phyloP scores from a whole-genome alignment of 2,888 invertebrate genomes.

The Acheta domesticus region DNA sequence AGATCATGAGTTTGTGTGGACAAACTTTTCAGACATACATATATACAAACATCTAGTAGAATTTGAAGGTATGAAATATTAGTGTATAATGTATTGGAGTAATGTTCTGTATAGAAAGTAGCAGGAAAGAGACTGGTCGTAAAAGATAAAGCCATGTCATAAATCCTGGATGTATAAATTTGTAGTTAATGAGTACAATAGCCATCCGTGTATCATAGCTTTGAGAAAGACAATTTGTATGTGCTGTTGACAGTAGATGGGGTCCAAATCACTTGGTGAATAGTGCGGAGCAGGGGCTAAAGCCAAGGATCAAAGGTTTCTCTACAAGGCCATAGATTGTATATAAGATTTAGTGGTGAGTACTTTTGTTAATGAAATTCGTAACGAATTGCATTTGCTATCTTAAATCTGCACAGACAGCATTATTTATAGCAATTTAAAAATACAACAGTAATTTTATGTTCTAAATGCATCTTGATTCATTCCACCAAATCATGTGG shows the following conservation, averaged over 20 bases:
- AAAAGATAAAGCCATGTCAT: not conserved
- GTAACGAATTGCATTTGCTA: no score
- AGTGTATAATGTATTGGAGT: not conserved
- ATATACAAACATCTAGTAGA: not conserved
- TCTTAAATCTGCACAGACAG: no score
- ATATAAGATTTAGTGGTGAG: no score
- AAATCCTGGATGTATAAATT: not conserved
- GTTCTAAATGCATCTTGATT: no score
- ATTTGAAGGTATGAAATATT: not conserved
- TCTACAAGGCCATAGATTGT: no score
- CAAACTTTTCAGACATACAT: not conserved
- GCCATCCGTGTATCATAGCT: constrained; percentile 18
- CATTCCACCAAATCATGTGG: no score
- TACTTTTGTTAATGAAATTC: no score
- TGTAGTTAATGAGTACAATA: not conserved
- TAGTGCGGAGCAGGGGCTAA: no score
- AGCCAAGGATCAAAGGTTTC: no score
- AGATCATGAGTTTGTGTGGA: not conserved
- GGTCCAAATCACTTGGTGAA: not conserved
- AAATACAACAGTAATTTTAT: no score
- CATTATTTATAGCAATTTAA: no score
- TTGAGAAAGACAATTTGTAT: not conserved
- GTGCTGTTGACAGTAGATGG: not conserved
- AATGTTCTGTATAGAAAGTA: not conserved
- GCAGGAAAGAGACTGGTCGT: not conserved